Base-by-base conservation (phyloP, 1,140 invertebrate species). In the Magallana gigas region DNA sequence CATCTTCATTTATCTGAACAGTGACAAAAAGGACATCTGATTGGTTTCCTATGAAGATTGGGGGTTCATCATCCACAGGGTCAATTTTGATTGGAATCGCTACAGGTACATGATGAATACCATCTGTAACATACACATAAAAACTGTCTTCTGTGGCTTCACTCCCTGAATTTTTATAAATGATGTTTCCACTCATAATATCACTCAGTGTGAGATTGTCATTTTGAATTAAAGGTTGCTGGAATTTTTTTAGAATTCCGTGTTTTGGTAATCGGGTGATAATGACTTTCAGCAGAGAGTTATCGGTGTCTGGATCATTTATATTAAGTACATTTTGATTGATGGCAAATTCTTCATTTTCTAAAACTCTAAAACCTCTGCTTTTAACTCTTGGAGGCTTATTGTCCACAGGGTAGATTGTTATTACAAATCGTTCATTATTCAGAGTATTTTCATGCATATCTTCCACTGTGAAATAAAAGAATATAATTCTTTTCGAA, bases 81-180 rank as follows among this genome's bases (percentile, higher is more conserved):
- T 91, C 90, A 16, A 94, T 90, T 1, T 86, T 90, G 7, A 95
- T 91, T 56, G 92, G 92, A 56, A 95, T 88, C 7, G 88, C 92
- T 9, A 92, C 88, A 8, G 94, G 94, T 29, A 95, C 92, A 85
- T 91, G 91, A 88, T 95, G 95, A 56, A 93, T 89, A 1, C 95
- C 94, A 92, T 95, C 95, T 36, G 95, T 93, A 0, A 95, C 93
- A 87, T 95, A 93, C 8, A 95, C 58, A 18, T 85, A 87, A 80
- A 95, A 92, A 6, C 85, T 90, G 86, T 95, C 95, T n/a, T 90
- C 88, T 5, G 91, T 89, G 14, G 88, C 85, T 84, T 95, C 93
- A 14, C 91, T 92, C 58, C 93, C 94, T 57, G 81, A 83, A 86
- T 95, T 94, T 9, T 89, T 87, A 90, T 95, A 95, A 11, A 92